Evolutionary conservation across 2,797 vertebrate genomes (phyloP), one percentile per base, ranked within the genome.

Genomic region (Podargus strigoides): DNA sequence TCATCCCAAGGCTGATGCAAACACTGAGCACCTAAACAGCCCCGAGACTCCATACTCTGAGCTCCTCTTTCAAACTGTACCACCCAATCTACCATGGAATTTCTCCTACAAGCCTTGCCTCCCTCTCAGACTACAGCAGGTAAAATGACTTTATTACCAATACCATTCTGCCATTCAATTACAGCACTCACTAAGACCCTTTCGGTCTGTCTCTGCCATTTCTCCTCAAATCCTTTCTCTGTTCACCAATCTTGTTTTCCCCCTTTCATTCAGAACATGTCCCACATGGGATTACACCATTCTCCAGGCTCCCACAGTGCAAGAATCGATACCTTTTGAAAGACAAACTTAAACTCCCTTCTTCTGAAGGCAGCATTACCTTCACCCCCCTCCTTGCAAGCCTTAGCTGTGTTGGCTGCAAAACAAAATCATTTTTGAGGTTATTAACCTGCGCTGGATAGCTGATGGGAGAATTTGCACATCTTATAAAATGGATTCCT

Each of bases 401-500:
- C 42, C 23, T 68, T n/a, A 41, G 46, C 2, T 1, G 10, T 10
- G 32, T 12, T 91, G 69, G 44, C 73, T 86, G 78, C 1, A 5
- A 80, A 76, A 83, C 78, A 83, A 66, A 87, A 58, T 47, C 10
- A 34, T 75, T 93, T 72, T 53, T n/a, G 37, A 77, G 75, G 87
- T 73, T 78, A 86, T 89, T 92, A 94, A 86, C 67, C 87, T 34
- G 37, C 0, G 2, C 67, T 9, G 37, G 80, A 42, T 20, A 83
- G 73, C 74, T 62, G 79, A 67, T n/a, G 41, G 72, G 34, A 89
- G 52, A 55, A 85, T 59, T 72, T 30, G 13, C 44, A 42, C 69
- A 28, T 69, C 85, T 89, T 46, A 36, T 52, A 19, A 82, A 92
- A 94, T 67, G 30, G 77, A 95, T 89, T 76, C 90, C 93, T 91